Base-by-base conservation (phyloP, 2,797 vertebrate genomes). In the Columba guinea region DNA sequence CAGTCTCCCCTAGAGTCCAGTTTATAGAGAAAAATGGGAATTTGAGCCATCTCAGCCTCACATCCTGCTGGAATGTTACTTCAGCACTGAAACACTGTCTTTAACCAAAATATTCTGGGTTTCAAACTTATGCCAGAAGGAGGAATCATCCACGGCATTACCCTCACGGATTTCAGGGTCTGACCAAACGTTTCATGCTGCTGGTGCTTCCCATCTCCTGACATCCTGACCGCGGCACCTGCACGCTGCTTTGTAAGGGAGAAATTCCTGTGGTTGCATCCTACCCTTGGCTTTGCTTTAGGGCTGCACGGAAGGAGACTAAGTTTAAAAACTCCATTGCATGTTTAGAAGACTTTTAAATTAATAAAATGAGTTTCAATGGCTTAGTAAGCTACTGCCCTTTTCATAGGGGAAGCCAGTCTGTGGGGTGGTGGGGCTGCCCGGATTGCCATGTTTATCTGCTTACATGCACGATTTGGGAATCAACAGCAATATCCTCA, bases 111-210 rank as follows among this genome's bases (percentile, higher is more conserved):
- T 13, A 17, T 18, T 67, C 20, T 32, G 12, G 7, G 15, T 78
- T 67, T 63, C n/a, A 48, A 21, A 39, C 51, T 49, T 65, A 15
- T 13, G 71, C 27, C 63, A 56, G 48, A 56, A 64, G 30, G 53
- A 75, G 63, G 30, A 62, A 26, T 32, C 13, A 23, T 23, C 44
- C 39, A 4, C 22, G 18, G 39, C 41, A 35, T 73, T 34, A 6
- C 10, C 52, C 27, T 73, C 24, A 0, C 11, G 49, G 52, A 24
- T 30, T 67, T 46, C 9, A 46, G 35, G 11, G 26, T 7, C 0
- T 13, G 48, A 21, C 13, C 64, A 56, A 75, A 28, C 34, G 26
- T 49, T 73, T 63, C 22, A 10, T 19, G 37, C 64, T 39, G n/a
- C 32, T 11, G 2, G 34, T 7, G 2, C 10, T 55, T 56, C 48